A percentile compares a stretch with the other conserved stretches of the same genome.
Evolutionary conservation across 1,140 invertebrate species (phyloP).

Genomic region (Ips nitidus): DNA sequence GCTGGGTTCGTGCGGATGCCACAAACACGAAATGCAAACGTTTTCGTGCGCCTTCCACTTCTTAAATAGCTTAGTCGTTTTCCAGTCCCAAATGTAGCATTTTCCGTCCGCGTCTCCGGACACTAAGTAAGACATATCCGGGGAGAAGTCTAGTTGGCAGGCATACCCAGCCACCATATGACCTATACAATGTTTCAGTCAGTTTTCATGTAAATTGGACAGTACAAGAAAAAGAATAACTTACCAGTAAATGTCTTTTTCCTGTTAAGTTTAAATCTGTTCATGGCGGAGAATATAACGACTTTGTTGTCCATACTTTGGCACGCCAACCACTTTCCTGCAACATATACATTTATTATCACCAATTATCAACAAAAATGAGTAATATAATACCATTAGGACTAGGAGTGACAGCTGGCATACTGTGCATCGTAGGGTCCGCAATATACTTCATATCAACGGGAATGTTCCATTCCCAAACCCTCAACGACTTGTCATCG

Average conservation of each 20-base stretch:
- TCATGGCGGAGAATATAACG: slow-evolving; percentile 95
- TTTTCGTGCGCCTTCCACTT: slow-evolving; percentile 99
- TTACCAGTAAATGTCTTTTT: slow-evolving; percentile 89
- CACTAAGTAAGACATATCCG: slow-evolving; percentile 98
- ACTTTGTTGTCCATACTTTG: slow-evolving; percentile 99
- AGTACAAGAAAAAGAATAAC: slow-evolving; percentile 1
- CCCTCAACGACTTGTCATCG: slow-evolving; percentile 97
- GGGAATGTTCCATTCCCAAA: slow-evolving; percentile 99
- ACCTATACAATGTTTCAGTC: slow-evolving; percentile 55
- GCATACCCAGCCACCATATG: slow-evolving; percentile 99
- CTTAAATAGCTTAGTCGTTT: slow-evolving; percentile 95
- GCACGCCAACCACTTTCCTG: slow-evolving; percentile 93
- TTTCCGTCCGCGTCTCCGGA: slow-evolving; percentile 99
- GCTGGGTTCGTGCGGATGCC: slow-evolving; percentile 99
- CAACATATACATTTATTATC: slow-evolving; percentile 10
- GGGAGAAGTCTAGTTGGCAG: slow-evolving; percentile 95
- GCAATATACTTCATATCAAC: slow-evolving; percentile 99
- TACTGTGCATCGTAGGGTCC: slow-evolving; percentile 99
- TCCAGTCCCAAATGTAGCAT: slow-evolving; percentile 99
- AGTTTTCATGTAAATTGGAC: no score
- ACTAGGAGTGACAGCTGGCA: slow-evolving; percentile 92
- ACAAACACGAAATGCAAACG: slow-evolving; percentile 91
- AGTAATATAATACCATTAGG: slow-evolving; percentile 72
- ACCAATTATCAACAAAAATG: not conserved
- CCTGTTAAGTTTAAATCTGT: slow-evolving; percentile 95